phyloP scores from a whole-genome alignment of 35 echinoderm and acorn worm genomes.

The Ophioderma brevispina region DNA sequence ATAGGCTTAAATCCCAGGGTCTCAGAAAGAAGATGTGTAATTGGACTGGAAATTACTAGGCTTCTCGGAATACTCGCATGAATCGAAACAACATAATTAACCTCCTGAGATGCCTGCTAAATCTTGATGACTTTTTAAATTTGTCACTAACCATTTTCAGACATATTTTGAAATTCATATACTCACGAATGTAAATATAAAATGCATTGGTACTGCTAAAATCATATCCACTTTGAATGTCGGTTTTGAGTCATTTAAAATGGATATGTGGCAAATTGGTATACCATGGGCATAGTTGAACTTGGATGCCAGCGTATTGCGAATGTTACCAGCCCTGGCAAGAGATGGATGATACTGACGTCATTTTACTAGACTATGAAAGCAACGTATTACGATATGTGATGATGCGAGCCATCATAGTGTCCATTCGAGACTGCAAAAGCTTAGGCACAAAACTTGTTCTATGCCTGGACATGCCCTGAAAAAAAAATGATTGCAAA shows the following conservation, averaged over 20 bases:
- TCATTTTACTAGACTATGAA: not conserved
- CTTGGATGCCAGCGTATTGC: not conserved
- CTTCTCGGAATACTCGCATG: no score
- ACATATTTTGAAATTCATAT: no score
- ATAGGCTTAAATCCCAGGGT: no score
- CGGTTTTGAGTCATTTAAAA: not conserved
- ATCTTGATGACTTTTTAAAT: no score
- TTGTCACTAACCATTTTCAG: no score
- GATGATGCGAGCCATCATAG: not conserved
- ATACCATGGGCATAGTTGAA: not conserved
- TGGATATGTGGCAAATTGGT: not conserved
- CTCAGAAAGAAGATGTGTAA: no score
- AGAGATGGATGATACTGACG: not conserved
- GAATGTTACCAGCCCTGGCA: not conserved
- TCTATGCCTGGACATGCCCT: not conserved
- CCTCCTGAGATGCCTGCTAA: no score
- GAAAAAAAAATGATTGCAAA: no score
- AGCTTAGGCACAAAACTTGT: not conserved
- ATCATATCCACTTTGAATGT: not conserved
- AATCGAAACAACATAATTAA: no score
- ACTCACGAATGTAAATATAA: no score
- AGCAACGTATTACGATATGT: not conserved
- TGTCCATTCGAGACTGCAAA: not conserved
- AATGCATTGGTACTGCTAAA: not conserved
- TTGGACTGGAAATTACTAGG: no score